Evolutionary conservation across 2,888 invertebrate species (phyloP).

Genomic region (Cryptocephalus primarius): DNA sequence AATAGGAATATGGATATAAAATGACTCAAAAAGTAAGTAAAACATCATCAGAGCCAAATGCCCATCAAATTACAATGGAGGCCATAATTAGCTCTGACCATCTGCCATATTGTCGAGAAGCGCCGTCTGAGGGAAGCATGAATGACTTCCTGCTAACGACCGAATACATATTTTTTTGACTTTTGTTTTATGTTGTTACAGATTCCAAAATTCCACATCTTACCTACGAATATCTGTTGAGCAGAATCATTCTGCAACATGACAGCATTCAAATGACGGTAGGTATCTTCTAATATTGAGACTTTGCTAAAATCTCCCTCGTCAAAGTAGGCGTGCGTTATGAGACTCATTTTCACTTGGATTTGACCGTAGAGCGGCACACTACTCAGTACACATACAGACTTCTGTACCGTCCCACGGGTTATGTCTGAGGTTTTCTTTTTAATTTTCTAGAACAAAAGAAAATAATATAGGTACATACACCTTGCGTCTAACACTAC

Average conservation of each 20-base stretch:
- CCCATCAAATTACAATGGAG: too few relatives aligned
- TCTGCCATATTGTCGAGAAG: too few relatives aligned
- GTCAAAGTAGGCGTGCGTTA: constrained; percentile 94
- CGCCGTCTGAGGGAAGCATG: too few relatives aligned
- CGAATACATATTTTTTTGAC: too few relatives aligned
- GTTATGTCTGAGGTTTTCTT: constrained; percentile 93
- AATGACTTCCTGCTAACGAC: too few relatives aligned
- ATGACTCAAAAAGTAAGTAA: too few relatives aligned
- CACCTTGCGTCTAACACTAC: too few relatives aligned
- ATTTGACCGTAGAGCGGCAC: constrained; percentile 89
- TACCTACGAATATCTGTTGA: constrained; percentile 60
- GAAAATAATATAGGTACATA: too few relatives aligned
- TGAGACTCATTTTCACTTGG: constrained; percentile 89
- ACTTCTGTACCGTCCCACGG: constrained; percentile 94
- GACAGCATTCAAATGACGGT: constrained; percentile 81
- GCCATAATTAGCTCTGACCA: too few relatives aligned
- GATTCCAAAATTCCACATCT: constrained; percentile 15
- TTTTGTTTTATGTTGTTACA: too few relatives aligned
- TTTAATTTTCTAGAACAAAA: constrained; percentile 64
- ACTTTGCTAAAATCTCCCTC: constrained; percentile 89
- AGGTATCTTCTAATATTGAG: constrained; percentile 81
- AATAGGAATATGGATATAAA: too few relatives aligned
- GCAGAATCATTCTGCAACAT: constrained; percentile 49
- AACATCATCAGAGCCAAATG: too few relatives aligned
- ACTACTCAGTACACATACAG: constrained; percentile 87